Evolutionary conservation across 2,113 vertebrate genomes (phyloP).

Genomic region (Girardinichthys multiradiatus): DNA sequence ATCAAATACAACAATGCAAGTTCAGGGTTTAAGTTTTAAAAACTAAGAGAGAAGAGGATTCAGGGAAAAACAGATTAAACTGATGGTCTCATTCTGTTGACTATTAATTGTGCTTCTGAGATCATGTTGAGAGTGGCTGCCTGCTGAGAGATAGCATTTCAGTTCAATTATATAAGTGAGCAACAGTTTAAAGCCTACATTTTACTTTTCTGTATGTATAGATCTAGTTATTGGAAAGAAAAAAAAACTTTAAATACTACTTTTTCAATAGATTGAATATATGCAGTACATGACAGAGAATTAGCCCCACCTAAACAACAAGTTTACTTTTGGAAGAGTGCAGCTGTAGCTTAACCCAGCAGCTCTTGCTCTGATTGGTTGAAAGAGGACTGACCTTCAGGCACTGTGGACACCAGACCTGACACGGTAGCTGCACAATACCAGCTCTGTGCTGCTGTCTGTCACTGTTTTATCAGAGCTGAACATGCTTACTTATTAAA

Average conservation of each 20-base stretch:
- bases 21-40: conserved; percentile 34
- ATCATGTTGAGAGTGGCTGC: conserved; percentile 43
- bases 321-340: conserved; percentile 20
- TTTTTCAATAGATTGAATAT: neutral
- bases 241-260: neutral
- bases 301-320: conserved; percentile 12
- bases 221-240: too few species aligned
- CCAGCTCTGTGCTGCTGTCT: conserved; percentile 41
- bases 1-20: conserved; percentile 6
- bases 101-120: conserved; percentile 31
- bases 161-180: conserved; percentile 48
- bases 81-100: conserved; percentile 39
- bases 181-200: conserved; percentile 16
- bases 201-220: conserved; percentile 2
- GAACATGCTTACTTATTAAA: conserved; percentile 22
- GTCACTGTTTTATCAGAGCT: conserved; percentile 44
- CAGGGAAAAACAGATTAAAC: conserved; percentile 58
- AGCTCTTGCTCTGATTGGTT: conserved; percentile 62
- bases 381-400: conserved; percentile 39
- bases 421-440: conserved; percentile 42
- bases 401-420: conserved; percentile 45
- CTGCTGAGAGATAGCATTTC: conserved; percentile 41
- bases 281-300: neutral
- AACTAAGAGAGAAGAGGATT: conserved; percentile 10
- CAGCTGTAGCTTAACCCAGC: conserved; percentile 10